Evolutionary conservation across 2,888 invertebrate genomes (phyloP), one percentile per base, ranked within the genome.

Genomic region (Plagodis pulveraria): DNA sequence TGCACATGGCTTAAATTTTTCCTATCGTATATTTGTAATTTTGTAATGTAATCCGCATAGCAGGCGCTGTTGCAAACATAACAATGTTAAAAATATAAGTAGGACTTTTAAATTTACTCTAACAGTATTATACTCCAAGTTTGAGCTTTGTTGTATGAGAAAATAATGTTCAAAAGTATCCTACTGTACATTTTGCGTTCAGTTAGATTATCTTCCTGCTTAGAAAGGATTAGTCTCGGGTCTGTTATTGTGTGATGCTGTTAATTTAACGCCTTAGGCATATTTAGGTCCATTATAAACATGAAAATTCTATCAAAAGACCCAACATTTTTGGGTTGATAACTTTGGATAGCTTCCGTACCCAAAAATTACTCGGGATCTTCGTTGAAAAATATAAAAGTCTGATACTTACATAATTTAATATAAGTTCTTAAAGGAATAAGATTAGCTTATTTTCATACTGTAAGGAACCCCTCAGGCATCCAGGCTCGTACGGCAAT

Each of bases 161-260:
- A 50, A 41, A 42, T 35, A 41, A 50, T n/a, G 41, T 22, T 36
- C 2, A 7, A 22, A 44, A 22, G 36, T 36, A 6, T 36, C 12
- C 9, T 34, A 12, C 33, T n/a, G 10, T 22, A 9, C 35, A 43
- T 48, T 54, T 35, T 9, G 47, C 48, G 35, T 46, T 46, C 36
- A 44, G 55, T 50, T 56, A 50, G 38, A 36, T 33, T 44, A 43
- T 44, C 36, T 58, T 58, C 12, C 12, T 60, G 61, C 50, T 57
- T 62, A 45, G 51, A 54, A 62, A 62, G 59, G 57, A 62, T 65
- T 58, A 61, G 48, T 64, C 56, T 61, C 36, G 56, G 62, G 47
- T 54, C 58, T 40, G 58, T 50, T 55, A 62, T 62, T 62, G 61
- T 59, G 58, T 58, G 62, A 50, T 54, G 59, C 59, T 62, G 60